Evolutionary conservation across 1,140 invertebrate genomes (phyloP), one percentile per base, ranked within the genome.

Genomic region (Rhynchophorus ferrugineus): DNA sequence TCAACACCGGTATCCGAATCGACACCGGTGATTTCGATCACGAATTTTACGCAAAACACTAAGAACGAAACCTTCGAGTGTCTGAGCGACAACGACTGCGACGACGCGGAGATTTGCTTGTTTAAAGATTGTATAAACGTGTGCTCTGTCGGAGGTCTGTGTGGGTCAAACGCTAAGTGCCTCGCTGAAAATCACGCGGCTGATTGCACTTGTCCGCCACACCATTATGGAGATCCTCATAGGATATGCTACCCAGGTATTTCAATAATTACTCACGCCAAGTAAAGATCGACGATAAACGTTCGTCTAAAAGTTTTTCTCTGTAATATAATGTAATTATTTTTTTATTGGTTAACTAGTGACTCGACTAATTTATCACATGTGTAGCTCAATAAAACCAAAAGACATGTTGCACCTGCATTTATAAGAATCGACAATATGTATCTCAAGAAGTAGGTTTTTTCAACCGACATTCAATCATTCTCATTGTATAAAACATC

Each of bases 101-200:
- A 75, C 5, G 76, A 75, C 62, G 76, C 78, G 47, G 77, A 79
- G 60, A 77, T 79, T 42, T 88, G 84, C 68, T 72, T 82, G 47
- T 74, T 73, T 61, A 79, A 77, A 62, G 79, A 80, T 69, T 89
- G 87, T 67, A 72, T 80, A 68, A 81, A 87, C 71, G 84, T 84
- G 53, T 89, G 87, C 66, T 68, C 76, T 59, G 68, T 66, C 54
- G 69, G 63, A 41, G 79, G 76, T 47, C 78, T 78, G 42, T 89
- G 86, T 70, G 83, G 81, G 57, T 69, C 79, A 56, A 79, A 79
- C 59, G 78, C 82, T 39, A 70, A 80, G 54, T 89, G 86, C 71
- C 75, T 74, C 39, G 80, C 80, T 35, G 72, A 78, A 49, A 81
- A 84, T 70, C 84, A 87, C 68, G 75, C 77, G 45, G 78, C 83